Evolutionary conservation across 2,888 invertebrate genomes (phyloP).

Genomic region (Drosophila anomalipes): DNA sequence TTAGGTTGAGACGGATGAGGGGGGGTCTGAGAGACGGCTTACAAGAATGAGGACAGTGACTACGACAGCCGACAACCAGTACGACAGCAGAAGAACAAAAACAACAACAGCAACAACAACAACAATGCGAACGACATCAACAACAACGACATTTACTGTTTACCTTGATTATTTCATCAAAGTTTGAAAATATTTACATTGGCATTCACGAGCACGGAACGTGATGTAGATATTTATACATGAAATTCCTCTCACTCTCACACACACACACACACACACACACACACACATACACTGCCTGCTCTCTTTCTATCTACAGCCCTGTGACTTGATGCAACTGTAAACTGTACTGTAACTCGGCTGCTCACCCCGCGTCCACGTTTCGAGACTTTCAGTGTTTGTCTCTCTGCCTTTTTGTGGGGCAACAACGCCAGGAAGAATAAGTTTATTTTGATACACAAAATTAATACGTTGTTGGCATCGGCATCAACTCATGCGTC

Average conservation of each 20-base stretch:
- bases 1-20: neutral
- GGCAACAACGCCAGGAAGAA: conserved; percentile 49
- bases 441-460: conserved; percentile 80
- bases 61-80: conserved; percentile 7
- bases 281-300: neutral
- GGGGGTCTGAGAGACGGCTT: neutral
- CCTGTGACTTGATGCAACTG: conserved; percentile 34
- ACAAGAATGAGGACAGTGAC: conserved; percentile 18
- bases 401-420: conserved; percentile 42
- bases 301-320: neutral
- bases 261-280: neutral
- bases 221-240: conserved; percentile 79
- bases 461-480: conserved; percentile 79
- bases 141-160: conserved; percentile 73
- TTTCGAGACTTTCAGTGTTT: conserved; percentile 36
- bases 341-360: conserved; percentile 57
- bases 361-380: conserved; percentile 7
- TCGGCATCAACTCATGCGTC: conserved; percentile 71
- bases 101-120: conserved; percentile 12
- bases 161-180: conserved; percentile 78
- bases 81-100: conserved; percentile 11
- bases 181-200: conserved; percentile 79
- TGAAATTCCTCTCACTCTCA: conserved; percentile 31
- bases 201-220: conserved; percentile 78
- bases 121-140: conserved; percentile 32